Base-by-base conservation (phyloP, 2,888 invertebrate genomes). In the Liodrosophila aerea region DNA sequence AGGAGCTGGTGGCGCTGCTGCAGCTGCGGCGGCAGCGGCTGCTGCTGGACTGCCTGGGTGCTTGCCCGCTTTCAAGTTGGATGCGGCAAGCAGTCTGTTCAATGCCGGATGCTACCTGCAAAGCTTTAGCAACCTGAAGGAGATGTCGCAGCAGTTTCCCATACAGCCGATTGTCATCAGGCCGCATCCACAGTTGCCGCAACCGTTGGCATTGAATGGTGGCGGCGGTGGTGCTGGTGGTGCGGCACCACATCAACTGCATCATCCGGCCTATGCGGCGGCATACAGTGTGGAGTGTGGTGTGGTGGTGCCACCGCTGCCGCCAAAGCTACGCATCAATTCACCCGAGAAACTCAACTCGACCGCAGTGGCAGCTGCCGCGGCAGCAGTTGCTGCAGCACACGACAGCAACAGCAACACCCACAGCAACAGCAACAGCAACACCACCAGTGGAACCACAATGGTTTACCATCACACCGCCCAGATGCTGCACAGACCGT, bases 291-390 rank as follows among this genome's bases (percentile, higher is more conserved):
- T 85, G n/a, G 84, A 84, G 37, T 86, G 78, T 4, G 70, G 70
- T 4, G 69, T 60, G 2, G 65, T 57, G 41, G 73, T 70, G 12
- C 72, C 74, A 16, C 47, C 64, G 7, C 62, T 77, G 40, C 88
- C 89, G 18, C 88, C 90, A 15, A 89, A 90, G 81, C 88, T 90
- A 56, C 88, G 90, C 47, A 87, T 90, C 53, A 90, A 87, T 76
- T 89, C 90, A 12, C 90, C 90, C 13, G 90, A 89, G 66, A 89
- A 89, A 57, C 87, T 90, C 58, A 90, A 90, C 59, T 89, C 89
- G 5, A 85, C 88, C 29, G 88, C 83, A 8, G 72, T 80, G 49
- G 77, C 74, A 7, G 76, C 69, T 1, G 83, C 76, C 2, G 82
- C 76, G 0, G 76, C 67, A 0, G 73, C 76, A 1, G 72, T 64